A percentile compares a stretch with the other conserved stretches of the same genome.
Conservation (phyloP, 2,113 vertebrate species). For the Bos javanicus region DNA sequence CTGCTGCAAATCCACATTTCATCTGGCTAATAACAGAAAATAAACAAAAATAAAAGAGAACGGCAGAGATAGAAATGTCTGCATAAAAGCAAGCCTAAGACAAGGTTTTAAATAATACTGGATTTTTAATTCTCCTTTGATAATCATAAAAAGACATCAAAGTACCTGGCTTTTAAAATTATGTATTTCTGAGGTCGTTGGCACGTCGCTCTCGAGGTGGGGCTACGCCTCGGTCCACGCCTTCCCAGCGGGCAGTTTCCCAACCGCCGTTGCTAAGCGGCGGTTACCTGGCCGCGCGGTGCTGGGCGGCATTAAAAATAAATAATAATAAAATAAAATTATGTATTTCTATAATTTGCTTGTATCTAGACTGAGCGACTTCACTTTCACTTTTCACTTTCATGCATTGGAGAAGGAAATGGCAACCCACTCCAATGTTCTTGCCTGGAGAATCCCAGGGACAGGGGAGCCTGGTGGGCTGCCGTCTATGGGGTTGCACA, state of each 20-base stretch:
- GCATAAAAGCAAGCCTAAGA: not conserved
- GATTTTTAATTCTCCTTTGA: not conserved
- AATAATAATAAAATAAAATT: not conserved
- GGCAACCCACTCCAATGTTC: too few relatives aligned
- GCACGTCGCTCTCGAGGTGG: too few relatives aligned
- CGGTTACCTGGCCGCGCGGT: too few relatives aligned
- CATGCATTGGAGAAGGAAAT: too few relatives aligned
- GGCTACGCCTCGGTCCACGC: too few relatives aligned
- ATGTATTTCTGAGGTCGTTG: not conserved
- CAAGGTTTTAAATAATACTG: not conserved
- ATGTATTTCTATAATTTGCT: not conserved
- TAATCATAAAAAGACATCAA: not conserved
- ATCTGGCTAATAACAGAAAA: not conserved
- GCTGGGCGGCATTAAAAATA: too few relatives aligned
- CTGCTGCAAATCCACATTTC: not conserved
- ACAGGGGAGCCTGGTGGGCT: too few relatives aligned
- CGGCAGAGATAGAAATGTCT: not conserved
- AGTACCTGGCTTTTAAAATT: not conserved
- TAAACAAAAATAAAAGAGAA: not conserved
- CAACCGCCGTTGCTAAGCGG: too few relatives aligned
- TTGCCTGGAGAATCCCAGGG: too few relatives aligned
- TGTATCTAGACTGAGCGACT: not conserved
- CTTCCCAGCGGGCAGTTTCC: too few relatives aligned
- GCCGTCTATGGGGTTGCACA: too few relatives aligned
- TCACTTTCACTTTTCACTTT: too few relatives aligned